Evolutionary conservation across 2,797 vertebrate genomes (phyloP).

Genomic region (Decapterus maruadsi): DNA sequence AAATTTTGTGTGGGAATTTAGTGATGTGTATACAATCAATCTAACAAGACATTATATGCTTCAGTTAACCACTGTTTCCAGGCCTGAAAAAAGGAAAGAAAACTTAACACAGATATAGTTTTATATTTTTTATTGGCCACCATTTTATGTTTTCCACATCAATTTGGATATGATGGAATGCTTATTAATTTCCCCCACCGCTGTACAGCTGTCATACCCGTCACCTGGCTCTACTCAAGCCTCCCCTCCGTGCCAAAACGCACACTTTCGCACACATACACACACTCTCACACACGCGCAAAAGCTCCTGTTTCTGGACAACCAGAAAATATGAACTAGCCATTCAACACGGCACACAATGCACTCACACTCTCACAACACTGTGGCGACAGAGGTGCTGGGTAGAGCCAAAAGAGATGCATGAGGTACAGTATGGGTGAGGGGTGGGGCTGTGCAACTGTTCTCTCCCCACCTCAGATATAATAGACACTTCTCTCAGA

Average conservation of each 20-base stretch:
- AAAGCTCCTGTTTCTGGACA: conserved; percentile 42
- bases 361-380: conserved; percentile 2
- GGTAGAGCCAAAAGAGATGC: conserved; percentile 60
- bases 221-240: conserved; percentile 60
- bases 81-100: no score
- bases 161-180: conserved; percentile 90
- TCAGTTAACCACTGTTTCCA: no score
- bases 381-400: conserved; percentile 50
- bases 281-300: conserved; percentile 5
- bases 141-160: conserved; percentile 87
- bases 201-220: conserved; percentile 65
- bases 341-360: conserved; percentile 28
- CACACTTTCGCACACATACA: conserved; percentile 12
- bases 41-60: no score
- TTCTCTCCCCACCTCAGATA: conserved; percentile 67
- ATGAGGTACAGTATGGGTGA: conserved; percentile 62
- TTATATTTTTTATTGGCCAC: conserved; percentile 92
- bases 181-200: conserved; percentile 75
- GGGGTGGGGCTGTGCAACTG: conserved; percentile 73
- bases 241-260: conserved; percentile 34
- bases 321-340: conserved; percentile 40
- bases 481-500: conserved; percentile 66
- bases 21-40: no score
- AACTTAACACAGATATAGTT: conserved; percentile 21
- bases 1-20: no score